These are phyloP conservation scores for Agrotis segetum DNA, from an alignment of 2,888 invertebrate genomes.

Conservation along the genomic window DNA sequence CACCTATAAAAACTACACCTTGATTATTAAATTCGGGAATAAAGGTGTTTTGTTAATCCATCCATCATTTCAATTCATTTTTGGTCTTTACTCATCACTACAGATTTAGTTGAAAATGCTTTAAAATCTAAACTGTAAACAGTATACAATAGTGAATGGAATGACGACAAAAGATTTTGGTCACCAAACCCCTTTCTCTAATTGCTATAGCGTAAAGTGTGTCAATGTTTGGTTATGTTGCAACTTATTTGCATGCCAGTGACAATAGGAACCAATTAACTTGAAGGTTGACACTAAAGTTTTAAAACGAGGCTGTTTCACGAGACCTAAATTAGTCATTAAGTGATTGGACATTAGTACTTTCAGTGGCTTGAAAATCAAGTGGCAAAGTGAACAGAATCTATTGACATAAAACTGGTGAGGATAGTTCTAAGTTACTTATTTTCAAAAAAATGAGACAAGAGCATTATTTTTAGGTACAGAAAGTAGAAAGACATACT, in stretches of 20 bases:
- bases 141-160: conserved; percentile 4
- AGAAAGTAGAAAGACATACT: too few species aligned
- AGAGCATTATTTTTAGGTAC: not conserved
- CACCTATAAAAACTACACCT: too few species aligned
- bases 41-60: too few species aligned
- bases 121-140: not conserved
- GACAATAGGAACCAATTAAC: conserved; percentile 61
- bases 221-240: conserved; percentile 55
- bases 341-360: conserved; percentile 8
- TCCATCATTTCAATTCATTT: too few species aligned
- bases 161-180: conserved; percentile 20
- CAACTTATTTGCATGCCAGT: conserved; percentile 60
- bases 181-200: conserved; percentile 54
- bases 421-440: not conserved
- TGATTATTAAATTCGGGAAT: too few species aligned
- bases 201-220: conserved; percentile 45
- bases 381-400: not conserved
- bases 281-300: conserved; percentile 66
- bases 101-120: not conserved
- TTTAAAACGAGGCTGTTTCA: conserved; percentile 52
- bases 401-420: not conserved
- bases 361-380: conserved; percentile 3
- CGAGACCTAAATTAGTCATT: conserved; percentile 30
- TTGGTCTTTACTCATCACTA: too few species aligned
- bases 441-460: not conserved